A percentile compares a stretch with the other conserved stretches of the same genome.
These are phyloP conservation scores for Grallaria varia DNA, from an alignment of 2,113 vertebrate genomes.

Conservation along the genomic window DNA sequence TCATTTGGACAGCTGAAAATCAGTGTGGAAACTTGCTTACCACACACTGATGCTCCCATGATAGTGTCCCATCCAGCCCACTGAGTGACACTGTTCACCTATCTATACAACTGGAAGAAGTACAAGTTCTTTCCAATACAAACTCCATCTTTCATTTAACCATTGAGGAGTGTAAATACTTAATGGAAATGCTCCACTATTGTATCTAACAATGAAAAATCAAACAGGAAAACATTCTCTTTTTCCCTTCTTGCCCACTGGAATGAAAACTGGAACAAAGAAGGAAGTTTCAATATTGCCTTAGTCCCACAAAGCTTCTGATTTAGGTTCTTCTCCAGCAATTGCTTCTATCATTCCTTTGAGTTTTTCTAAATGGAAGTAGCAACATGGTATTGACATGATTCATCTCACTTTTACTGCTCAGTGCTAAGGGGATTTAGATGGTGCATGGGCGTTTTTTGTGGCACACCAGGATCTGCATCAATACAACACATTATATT, in stretches of 20 bases:
- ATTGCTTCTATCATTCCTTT: not conserved
- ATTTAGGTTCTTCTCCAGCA: not conserved
- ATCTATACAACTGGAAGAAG: not conserved
- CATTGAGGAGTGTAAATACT: not conserved
- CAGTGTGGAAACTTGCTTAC: not conserved
- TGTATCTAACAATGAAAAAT: not conserved
- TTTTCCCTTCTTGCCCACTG: not conserved
- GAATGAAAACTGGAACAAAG: not conserved
- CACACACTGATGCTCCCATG: not conserved
- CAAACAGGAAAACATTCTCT: not conserved
- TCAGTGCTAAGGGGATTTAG: constrained; percentile 19
- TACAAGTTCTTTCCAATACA: not conserved
- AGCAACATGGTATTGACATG: not conserved
- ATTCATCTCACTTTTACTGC: constrained; percentile 17
- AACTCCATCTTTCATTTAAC: not conserved
- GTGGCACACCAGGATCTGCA: not conserved
- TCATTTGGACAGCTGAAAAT: not conserved
- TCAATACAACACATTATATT: not conserved
- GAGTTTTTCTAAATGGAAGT: not conserved
- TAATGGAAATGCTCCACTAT: not conserved
- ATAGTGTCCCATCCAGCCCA: not conserved
- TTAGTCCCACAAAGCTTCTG: not conserved
- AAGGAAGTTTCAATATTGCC: not conserved
- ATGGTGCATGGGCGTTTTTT: not conserved
- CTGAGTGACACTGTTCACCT: not conserved